phyloP scores from a whole-genome alignment of 2,113 vertebrate species.

The Miniopterus natalensis region DNA sequence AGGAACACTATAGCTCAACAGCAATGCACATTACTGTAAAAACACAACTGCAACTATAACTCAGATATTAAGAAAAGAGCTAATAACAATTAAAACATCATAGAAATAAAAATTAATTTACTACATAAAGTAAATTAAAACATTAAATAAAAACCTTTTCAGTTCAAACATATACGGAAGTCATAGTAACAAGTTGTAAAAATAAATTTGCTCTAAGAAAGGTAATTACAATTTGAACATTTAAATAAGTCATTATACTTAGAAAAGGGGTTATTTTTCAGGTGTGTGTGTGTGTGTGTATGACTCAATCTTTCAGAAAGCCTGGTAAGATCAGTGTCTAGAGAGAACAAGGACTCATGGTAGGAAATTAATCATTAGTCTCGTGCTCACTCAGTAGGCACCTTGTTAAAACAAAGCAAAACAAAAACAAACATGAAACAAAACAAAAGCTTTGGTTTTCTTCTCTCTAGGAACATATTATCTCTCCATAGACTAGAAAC shows the following conservation, averaged over 20 bases:
- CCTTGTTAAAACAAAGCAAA: neutral
- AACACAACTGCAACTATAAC: slow-evolving; percentile 75
- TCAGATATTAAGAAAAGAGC: slow-evolving; percentile 78
- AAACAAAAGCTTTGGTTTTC: neutral
- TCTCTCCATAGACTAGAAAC: neutral
- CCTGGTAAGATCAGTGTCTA: slow-evolving; percentile 8
- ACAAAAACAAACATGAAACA: neutral
- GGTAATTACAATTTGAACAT: slow-evolving; percentile 56
- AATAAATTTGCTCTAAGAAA: slow-evolving; percentile 75
- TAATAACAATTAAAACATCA: slow-evolving; percentile 84
- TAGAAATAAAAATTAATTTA: slow-evolving; percentile 90
- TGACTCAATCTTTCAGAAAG: slow-evolving; percentile 45
- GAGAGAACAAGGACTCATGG: slow-evolving; percentile 10
- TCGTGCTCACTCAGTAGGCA: neutral
- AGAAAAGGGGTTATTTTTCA: slow-evolving; percentile 52
- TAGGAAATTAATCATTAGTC: slow-evolving; percentile 18
- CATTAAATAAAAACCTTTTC: slow-evolving; percentile 90
- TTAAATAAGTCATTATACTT: slow-evolving; percentile 65
- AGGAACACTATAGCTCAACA: slow-evolving; percentile 60
- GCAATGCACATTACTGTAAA: slow-evolving; percentile 64
- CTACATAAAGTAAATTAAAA: slow-evolving; percentile 90
- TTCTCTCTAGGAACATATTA: neutral
- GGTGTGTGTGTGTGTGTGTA: neutral
- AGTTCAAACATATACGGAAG: slow-evolving; percentile 90
- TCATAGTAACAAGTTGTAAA: slow-evolving; percentile 82